Evolutionary conservation across 2,113 vertebrate species (phyloP).

Genomic region (Tamias sibiricus): DNA sequence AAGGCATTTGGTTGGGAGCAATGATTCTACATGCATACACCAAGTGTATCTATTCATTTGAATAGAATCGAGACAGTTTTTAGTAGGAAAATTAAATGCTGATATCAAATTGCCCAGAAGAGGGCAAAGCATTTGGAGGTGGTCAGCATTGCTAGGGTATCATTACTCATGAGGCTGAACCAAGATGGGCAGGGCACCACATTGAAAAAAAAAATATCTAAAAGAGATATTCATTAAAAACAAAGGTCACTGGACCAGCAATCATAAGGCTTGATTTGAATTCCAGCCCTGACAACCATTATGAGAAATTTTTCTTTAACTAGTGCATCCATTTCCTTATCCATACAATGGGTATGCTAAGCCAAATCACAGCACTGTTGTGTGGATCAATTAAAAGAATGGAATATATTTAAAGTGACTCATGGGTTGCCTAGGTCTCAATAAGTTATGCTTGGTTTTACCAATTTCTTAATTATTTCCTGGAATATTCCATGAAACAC

Average conservation of each 20-base stretch:
- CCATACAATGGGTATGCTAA: not conserved
- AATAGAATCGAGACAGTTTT: not conserved
- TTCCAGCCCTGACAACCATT: not conserved
- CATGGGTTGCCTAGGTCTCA: not conserved
- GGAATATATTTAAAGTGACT: not conserved
- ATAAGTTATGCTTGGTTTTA: not conserved
- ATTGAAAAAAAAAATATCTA: no score
- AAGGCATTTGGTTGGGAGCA: not conserved
- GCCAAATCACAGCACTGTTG: not conserved
- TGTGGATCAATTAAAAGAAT: not conserved
- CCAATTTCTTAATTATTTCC: not conserved
- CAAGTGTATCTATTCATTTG: not conserved
- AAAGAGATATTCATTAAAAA: not conserved
- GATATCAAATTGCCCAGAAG: not conserved
- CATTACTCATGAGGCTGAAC: no score
- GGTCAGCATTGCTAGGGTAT: no score
- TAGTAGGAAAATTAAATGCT: not conserved
- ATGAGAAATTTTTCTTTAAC: not conserved
- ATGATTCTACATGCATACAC: not conserved
- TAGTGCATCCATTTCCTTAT: not conserved
- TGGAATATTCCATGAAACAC: not conserved
- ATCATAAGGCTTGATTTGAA: not conserved
- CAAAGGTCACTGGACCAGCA: not conserved
- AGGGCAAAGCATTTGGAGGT: not conserved
- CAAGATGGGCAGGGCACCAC: no score